A percentile compares a stretch with the other conserved stretches of the same genome.
These are phyloP conservation scores for Ochropleura leucogaster DNA, from an alignment of 2,888 invertebrate species.

Conservation along the genomic window DNA sequence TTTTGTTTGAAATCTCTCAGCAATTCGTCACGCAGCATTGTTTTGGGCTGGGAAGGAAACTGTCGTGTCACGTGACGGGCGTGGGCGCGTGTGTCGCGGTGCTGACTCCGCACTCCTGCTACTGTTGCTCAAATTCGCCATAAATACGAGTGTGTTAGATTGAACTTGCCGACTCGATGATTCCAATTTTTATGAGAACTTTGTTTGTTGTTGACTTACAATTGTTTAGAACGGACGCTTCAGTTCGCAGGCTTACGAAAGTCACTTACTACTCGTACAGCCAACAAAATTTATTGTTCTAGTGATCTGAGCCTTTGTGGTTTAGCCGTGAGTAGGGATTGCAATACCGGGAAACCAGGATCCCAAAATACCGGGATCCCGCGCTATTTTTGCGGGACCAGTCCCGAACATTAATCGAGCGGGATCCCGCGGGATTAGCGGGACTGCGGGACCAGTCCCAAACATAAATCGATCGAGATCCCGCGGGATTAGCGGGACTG, in stretches of 20 bases:
- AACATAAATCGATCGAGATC: too few species aligned
- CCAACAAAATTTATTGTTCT: not conserved
- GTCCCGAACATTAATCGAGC: too few species aligned
- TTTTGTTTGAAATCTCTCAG: conserved; percentile 9
- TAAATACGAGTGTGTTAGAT: conserved; percentile 5
- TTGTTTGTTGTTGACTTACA: not conserved
- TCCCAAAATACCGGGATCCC: too few species aligned
- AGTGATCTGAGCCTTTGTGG: not conserved
- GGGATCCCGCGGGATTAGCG: too few species aligned
- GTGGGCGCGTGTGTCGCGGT: not conserved
- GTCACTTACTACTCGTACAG: not conserved
- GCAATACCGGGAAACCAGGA: too few species aligned
- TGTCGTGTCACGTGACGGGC: not conserved
- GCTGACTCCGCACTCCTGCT: conserved; percentile 12
- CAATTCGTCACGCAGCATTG: conserved; percentile 19
- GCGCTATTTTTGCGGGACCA: too few species aligned
- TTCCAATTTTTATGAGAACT: conserved; percentile 5
- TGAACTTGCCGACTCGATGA: conserved; percentile 6
- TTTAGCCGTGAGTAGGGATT: not conserved
- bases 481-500: too few species aligned
- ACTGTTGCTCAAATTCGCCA: conserved; percentile 12
- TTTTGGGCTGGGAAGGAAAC: conserved; percentile 11
- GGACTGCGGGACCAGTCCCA: too few species aligned
- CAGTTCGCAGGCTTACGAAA: not conserved
- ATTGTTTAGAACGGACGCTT: not conserved